These are phyloP conservation scores for Hanleya hanleyi DNA, from an alignment of 2,888 invertebrate genomes.

Conservation along the genomic window DNA sequence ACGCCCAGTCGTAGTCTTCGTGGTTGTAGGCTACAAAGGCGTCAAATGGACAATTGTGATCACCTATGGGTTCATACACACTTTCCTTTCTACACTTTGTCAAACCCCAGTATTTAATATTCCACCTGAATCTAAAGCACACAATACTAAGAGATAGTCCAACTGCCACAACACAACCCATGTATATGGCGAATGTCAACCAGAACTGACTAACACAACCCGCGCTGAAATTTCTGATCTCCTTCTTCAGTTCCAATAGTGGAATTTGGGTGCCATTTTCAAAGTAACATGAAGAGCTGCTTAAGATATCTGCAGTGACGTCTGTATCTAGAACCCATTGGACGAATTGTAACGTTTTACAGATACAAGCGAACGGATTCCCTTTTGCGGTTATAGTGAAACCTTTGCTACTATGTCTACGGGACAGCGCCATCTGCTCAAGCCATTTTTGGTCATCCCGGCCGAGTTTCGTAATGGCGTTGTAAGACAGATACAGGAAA, in stretches of 20 bases:
- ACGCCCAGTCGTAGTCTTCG: conserved; percentile 1
- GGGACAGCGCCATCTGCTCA: too few species aligned
- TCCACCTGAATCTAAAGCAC: not conserved
- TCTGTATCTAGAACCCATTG: too few species aligned
- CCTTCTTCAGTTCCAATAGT: too few species aligned
- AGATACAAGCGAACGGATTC: too few species aligned
- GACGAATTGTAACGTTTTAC: too few species aligned
- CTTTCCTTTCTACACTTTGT: not conserved
- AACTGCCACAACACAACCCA: not conserved
- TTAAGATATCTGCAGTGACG: too few species aligned
- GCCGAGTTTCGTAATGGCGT: too few species aligned
- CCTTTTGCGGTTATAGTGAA: too few species aligned
- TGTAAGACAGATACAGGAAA: too few species aligned
- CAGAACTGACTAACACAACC: not conserved
- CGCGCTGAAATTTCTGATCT: not conserved
- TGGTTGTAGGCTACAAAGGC: conserved; percentile 5
- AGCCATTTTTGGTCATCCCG: too few species aligned
- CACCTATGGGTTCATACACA: not conserved
- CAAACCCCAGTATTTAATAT: not conserved
- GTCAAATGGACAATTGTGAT: not conserved
- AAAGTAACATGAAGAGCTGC: too few species aligned
- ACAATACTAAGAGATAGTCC: not conserved
- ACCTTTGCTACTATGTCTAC: too few species aligned
- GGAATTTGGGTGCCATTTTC: not conserved
- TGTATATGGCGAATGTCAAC: not conserved